Conservation (phyloP, 1,140 invertebrate genomes). For the Panagrolaimus sp. region DNA sequence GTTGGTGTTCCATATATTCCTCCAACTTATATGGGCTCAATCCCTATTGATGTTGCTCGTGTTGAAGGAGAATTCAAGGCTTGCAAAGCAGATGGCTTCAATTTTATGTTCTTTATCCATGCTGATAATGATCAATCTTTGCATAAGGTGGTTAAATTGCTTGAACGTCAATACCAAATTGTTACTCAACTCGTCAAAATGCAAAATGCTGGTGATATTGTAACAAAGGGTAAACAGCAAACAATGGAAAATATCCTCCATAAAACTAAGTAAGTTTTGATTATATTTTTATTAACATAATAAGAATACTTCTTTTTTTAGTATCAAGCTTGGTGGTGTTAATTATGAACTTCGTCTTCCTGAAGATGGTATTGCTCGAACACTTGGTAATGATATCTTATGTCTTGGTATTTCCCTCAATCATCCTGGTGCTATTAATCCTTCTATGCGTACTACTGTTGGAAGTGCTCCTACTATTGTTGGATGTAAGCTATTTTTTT, state of each 20-base stretch:
- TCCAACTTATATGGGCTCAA: too few species aligned
- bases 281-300: neutral
- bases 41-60: neutral
- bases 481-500: neutral
- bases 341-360: conserved; percentile 8
- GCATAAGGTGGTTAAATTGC: neutral
- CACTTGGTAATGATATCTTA: neutral
- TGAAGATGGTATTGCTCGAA: neutral
- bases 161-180: neutral
- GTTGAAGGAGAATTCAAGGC: neutral
- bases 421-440: conserved; percentile 17
- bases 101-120: neutral
- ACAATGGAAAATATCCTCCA: neutral
- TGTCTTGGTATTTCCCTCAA: neutral
- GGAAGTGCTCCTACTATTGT: conserved; percentile 7
- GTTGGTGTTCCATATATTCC: too few species aligned
- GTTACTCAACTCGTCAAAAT: neutral
- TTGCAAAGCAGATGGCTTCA: neutral
- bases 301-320: neutral
- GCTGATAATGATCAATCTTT: neutral
- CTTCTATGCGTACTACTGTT: neutral
- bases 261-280: neutral
- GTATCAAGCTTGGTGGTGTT: neutral
- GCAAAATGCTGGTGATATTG: neutral
- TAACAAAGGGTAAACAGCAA: neutral